Evolutionary conservation across 1,140 invertebrate genomes (phyloP).

Genomic region (Halesus radiatus): DNA sequence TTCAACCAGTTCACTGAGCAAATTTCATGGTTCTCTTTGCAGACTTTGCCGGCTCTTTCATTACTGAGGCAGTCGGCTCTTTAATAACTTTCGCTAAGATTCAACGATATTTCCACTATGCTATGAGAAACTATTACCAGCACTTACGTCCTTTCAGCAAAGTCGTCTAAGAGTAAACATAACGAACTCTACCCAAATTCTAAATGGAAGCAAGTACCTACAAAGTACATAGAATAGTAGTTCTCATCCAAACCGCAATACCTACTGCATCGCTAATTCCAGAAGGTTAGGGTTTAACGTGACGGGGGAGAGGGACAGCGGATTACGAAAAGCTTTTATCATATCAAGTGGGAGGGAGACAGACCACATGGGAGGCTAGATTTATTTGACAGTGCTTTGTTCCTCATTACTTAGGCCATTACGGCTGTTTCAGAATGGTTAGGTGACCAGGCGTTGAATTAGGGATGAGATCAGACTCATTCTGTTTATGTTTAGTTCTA

Average conservation of each 20-base stretch:
- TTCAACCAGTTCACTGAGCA: too few species aligned
- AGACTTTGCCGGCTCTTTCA: too few species aligned
- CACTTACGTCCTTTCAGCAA: too few species aligned
- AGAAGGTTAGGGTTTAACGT: neutral
- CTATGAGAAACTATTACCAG: too few species aligned
- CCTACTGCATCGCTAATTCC: neutral
- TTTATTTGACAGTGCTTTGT: conserved; percentile 52
- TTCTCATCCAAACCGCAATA: too few species aligned
- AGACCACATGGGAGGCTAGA: conserved; percentile 26
- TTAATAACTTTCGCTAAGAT: too few species aligned
- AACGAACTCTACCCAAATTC: too few species aligned
- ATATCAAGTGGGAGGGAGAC: conserved; percentile 9
- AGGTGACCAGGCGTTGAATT: conserved; percentile 25
- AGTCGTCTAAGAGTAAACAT: too few species aligned
- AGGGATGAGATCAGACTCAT: neutral
- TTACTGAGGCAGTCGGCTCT: too few species aligned
- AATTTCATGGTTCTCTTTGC: too few species aligned
- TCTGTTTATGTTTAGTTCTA: neutral
- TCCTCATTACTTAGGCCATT: conserved; percentile 48
- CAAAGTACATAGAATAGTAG: neutral
- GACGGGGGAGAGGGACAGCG: neutral
- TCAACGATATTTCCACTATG: too few species aligned
- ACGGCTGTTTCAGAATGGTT: conserved; percentile 5
- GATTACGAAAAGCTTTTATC: conserved; percentile 1
- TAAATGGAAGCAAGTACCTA: neutral